Base-by-base conservation (phyloP, 2,888 invertebrate genomes). In the Spilosoma lubricipeda region DNA sequence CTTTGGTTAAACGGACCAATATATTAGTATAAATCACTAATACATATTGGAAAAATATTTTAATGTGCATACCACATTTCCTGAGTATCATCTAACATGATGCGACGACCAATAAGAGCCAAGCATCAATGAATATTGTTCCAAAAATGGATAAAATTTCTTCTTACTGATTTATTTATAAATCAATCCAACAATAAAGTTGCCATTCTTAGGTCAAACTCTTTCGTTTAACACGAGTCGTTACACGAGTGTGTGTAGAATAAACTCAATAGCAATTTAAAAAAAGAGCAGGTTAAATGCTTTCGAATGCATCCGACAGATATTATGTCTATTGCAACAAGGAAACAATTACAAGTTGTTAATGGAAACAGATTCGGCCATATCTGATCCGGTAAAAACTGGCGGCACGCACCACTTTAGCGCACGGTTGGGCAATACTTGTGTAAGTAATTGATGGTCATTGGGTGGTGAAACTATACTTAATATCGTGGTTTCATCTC, bases 381-480 rank as follows among this genome's bases (percentile, higher is more conserved):
- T 83, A 70, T 73, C 70, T 70, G 73, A 70, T 70, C 70, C 33
- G 73, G 77, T 83, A 85, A 88, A 88, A 90, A 88, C 85, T 81
- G 80, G 82, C 81, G 85, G 85, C 88, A 90, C 88, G 90, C 88
- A 87, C 88, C 82, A 79, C 81, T 83, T 86, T 80, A 77, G 77
- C 78, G 78, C 74, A 77, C 75, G 73, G 85, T 92, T 91, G 87
- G 87, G 81, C 85, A 92, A 91, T 83, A 84, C 87, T 93, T 93
- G 90, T 86, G 92, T 86, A 93, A 93, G 86, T 72, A 80, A 81
- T 87, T 65, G 90, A 91, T 90, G 92, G 92, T 86, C 91, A 90
- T 89, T 79, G 80, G 80, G 80, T 91, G 91, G 87, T 86, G 90
- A 90, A 91, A 92, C 86, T 81, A 85, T 82, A 75, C 83, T 84